These are phyloP conservation scores for Rhopalosiphum maidis DNA, from an alignment of 1,140 invertebrate genomes.

Conservation along the genomic window DNA sequence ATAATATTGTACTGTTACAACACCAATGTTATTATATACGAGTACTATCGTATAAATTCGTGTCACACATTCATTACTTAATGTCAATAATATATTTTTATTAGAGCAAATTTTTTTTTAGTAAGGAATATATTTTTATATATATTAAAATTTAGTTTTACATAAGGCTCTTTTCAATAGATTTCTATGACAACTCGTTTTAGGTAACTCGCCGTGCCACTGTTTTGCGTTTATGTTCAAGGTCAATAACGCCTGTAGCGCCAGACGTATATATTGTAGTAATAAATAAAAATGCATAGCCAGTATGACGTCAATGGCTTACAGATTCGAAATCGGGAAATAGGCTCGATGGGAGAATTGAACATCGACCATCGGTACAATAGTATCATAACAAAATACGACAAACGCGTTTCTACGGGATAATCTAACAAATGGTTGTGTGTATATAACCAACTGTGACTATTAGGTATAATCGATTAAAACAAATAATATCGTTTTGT, in stretches of 20 bases:
- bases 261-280: neutral
- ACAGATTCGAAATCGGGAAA: neutral
- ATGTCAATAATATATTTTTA: neutral
- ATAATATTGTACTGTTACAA: neutral
- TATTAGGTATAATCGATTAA: neutral
- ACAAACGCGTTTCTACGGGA: neutral
- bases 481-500: neutral
- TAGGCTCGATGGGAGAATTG: neutral
- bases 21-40: neutral
- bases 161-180: neutral
- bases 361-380: neutral
- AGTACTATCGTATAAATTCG: neutral
- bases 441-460: neutral
- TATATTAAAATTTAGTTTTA: neutral
- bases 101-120: neutral
- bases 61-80: neutral
- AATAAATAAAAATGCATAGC: neutral
- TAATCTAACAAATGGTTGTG: neutral
- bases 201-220: slow-evolving; percentile 5
- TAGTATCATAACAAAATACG: neutral
- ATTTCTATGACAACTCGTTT: slow-evolving; percentile 7
- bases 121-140: neutral
- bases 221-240: neutral
- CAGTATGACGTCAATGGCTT: slow-evolving; percentile 4
- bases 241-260: neutral